Conservation (phyloP, 2,888 invertebrate genomes). For the Eurytoma adleriae region DNA sequence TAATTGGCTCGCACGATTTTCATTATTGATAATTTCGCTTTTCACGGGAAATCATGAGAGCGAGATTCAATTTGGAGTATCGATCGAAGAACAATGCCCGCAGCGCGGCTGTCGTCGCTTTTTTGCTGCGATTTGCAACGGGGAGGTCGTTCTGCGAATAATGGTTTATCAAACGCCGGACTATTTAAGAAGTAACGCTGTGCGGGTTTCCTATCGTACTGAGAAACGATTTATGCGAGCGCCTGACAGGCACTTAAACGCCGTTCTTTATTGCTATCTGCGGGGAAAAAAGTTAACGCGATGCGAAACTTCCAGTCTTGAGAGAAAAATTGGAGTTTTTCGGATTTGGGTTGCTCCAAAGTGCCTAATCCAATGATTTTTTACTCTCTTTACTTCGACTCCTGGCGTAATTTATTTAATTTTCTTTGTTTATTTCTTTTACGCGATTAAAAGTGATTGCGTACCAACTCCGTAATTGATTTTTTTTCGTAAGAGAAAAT, state of each 20-base stretch:
- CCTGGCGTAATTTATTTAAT: not conserved
- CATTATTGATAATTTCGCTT: too few species aligned
- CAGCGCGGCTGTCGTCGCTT: not conserved
- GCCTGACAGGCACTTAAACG: not conserved
- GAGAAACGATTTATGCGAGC: not conserved
- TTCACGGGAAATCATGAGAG: too few species aligned
- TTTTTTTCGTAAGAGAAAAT: too few species aligned
- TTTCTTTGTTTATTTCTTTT: too few species aligned
- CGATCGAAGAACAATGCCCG: too few species aligned
- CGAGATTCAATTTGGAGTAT: too few species aligned
- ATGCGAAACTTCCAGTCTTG: not conserved
- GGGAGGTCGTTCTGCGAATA: too few species aligned
- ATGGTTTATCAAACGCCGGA: too few species aligned
- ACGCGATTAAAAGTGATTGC: too few species aligned
- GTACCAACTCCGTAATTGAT: too few species aligned
- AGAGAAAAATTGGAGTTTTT: not conserved
- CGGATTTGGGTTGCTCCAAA: not conserved
- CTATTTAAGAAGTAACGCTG: too few species aligned
- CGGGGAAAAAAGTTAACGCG: not conserved
- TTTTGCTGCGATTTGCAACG: not conserved
- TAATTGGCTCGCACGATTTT: too few species aligned
- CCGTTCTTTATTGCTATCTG: not conserved
- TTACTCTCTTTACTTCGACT: not conserved
- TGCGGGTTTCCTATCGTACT: not conserved
- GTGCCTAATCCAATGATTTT: not conserved